Conservation (phyloP, 2,888 invertebrate genomes). For the Allolobophora icterica region DNA sequence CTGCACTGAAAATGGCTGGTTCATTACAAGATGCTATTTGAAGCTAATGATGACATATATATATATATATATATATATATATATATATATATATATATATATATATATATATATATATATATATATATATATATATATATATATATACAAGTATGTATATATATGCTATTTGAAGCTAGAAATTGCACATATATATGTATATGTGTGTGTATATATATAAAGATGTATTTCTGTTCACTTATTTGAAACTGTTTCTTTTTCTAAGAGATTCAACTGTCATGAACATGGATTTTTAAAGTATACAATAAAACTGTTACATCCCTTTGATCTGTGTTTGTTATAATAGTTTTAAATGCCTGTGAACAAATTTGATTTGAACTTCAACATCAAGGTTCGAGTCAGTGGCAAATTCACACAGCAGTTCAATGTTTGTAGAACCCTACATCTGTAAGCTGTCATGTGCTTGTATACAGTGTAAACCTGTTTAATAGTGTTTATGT, state of each 20-base stretch:
- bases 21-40: not conserved
- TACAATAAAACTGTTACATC: conserved; percentile 1
- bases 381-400: too few relatives aligned
- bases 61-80: too few relatives aligned
- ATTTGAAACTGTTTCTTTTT: not conserved
- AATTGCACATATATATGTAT: too few relatives aligned
- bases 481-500: too few relatives aligned
- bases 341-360: not conserved
- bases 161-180: too few relatives aligned
- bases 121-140: not conserved
- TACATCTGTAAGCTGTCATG: too few relatives aligned
- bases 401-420: too few relatives aligned
- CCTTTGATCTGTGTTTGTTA: not conserved
- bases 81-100: not conserved
- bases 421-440: too few relatives aligned
- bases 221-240: not conserved
- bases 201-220: too few relatives aligned
- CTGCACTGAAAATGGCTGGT: not conserved
- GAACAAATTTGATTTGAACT: not conserved
- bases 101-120: not conserved
- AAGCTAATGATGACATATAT: too few relatives aligned
- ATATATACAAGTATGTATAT: too few relatives aligned
- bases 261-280: conserved; percentile 1
- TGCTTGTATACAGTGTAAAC: too few relatives aligned
- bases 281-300: conserved; percentile 3